phyloP scores from a whole-genome alignment of 2,888 invertebrate species.

The Acronicta psi region DNA sequence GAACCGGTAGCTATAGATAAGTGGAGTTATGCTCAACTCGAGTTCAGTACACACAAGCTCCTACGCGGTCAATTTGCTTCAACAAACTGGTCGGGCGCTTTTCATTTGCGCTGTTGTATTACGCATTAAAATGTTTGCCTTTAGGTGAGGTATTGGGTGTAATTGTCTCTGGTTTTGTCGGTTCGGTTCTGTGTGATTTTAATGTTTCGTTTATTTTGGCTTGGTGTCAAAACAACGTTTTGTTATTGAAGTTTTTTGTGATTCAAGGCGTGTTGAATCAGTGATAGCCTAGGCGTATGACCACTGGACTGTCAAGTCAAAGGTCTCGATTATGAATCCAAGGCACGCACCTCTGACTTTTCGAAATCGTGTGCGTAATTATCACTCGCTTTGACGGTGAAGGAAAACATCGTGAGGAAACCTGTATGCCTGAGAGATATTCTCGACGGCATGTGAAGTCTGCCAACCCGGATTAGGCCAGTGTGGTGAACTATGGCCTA shows the following conservation, averaged over 20 bases:
- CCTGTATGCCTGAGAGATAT: too few relatives aligned
- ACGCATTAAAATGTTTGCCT: constrained; percentile 53
- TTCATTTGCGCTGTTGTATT: constrained; percentile 53
- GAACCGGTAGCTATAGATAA: constrained; percentile 82
- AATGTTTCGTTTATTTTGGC: not conserved
- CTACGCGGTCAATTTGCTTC: constrained; percentile 77
- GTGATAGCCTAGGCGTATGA: too few relatives aligned
- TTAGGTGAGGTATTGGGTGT: constrained; percentile 25
- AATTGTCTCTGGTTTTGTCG: constrained; percentile 31
- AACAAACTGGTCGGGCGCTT: constrained; percentile 62
- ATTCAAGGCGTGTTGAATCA: too few relatives aligned
- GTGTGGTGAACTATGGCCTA: too few relatives aligned
- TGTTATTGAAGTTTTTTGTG: not conserved
- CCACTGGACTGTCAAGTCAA: too few relatives aligned
- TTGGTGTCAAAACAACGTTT: not conserved
- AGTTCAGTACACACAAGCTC: constrained; percentile 69
- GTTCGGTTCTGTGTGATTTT: not conserved
- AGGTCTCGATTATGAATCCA: too few relatives aligned
- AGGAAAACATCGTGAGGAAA: too few relatives aligned
- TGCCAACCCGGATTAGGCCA: too few relatives aligned
- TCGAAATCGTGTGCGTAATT: too few relatives aligned
- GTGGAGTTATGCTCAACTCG: constrained; percentile 70
- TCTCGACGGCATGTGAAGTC: too few relatives aligned
- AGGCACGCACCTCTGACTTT: too few relatives aligned
- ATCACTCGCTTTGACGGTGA: too few relatives aligned